Conservation (phyloP, 2,113 vertebrate species). For the Brevimyrus niger region DNA sequence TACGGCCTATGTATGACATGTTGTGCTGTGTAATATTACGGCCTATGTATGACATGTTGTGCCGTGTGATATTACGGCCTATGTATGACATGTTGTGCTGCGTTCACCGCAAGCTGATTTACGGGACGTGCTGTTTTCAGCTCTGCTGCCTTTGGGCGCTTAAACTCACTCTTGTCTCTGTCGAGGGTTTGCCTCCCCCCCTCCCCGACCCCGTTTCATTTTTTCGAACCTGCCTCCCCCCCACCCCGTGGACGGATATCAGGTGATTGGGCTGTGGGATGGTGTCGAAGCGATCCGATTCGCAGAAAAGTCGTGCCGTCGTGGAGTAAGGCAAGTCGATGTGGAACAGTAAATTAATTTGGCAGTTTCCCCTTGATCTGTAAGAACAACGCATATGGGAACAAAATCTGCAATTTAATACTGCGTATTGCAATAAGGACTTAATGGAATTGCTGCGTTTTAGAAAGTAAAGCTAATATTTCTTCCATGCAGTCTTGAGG, state of each 20-base stretch:
- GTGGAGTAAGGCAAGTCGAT: constrained; percentile 58
- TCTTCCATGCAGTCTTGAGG: constrained; percentile 46
- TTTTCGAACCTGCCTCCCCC: neutral
- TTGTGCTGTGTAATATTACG: neutral
- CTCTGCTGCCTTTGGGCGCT: neutral
- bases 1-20: neutral
- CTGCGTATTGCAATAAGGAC: constrained; percentile 50
- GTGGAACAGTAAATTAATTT: constrained; percentile 61
- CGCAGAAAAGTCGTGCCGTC: constrained; percentile 38
- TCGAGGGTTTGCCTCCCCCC: neutral
- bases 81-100: neutral
- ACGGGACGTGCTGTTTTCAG: neutral
- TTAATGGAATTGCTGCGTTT: constrained; percentile 41
- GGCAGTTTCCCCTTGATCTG: constrained; percentile 17
- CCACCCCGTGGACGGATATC: neutral
- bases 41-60: neutral
- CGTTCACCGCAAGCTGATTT: neutral
- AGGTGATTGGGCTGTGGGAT: neutral
- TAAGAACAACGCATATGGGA: neutral
- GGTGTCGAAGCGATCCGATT: neutral
- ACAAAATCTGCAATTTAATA: constrained; percentile 51
- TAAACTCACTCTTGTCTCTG: neutral
- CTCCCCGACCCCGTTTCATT: neutral
- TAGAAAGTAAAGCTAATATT: neutral
- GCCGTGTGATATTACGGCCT: too few relatives aligned